Conservation (phyloP, 2,888 invertebrate genomes). For the Cephus pygmeus region DNA sequence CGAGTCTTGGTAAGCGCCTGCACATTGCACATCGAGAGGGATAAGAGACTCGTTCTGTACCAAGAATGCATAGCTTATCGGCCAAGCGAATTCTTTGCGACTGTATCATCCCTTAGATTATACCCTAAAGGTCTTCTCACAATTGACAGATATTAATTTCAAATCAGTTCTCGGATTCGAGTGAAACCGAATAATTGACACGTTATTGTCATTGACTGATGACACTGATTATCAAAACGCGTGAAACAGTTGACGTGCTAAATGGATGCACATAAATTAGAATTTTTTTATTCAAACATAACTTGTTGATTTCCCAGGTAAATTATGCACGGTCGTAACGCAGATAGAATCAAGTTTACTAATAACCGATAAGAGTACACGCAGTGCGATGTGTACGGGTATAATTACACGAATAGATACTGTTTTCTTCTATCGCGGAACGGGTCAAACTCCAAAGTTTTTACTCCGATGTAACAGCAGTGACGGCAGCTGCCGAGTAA, state of each 20-base stretch:
- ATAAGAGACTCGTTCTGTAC: background rate
- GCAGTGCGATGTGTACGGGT: background rate
- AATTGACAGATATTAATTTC: background rate
- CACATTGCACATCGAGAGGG: background rate
- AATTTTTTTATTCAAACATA: background rate
- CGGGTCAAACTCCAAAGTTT: slow-evolving; percentile 52
- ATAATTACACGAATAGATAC: background rate
- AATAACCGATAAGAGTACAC: background rate
- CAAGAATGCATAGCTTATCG: background rate
- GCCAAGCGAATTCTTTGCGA: background rate
- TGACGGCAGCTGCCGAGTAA: background rate
- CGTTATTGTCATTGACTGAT: background rate
- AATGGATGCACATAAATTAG: background rate
- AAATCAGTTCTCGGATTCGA: background rate
- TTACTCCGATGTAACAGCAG: slow-evolving; percentile 1
- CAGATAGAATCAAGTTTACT: background rate
- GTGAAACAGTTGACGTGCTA: background rate
- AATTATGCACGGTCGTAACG: background rate
- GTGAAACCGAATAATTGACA: background rate
- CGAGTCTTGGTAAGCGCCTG: background rate
- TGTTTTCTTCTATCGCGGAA: slow-evolving; percentile 4
- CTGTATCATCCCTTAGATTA: background rate
- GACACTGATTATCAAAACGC: background rate
- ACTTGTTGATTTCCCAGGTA: background rate
- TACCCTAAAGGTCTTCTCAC: background rate